Conservation (phyloP, 2,888 invertebrate genomes). For the Villa cingulata region DNA sequence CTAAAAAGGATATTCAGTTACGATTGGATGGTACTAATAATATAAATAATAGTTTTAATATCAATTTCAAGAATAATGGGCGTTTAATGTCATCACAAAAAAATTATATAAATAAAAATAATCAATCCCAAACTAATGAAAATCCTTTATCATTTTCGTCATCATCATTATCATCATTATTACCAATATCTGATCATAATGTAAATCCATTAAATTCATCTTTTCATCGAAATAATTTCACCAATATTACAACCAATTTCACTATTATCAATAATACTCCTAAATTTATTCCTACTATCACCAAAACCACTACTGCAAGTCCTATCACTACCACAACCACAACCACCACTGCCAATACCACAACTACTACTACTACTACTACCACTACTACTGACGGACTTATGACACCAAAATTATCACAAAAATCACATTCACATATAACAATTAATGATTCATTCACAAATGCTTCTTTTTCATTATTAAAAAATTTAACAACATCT, state of each 20-base stretch:
- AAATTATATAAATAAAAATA: not conserved
- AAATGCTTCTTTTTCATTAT: not conserved
- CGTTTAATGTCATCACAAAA: slow-evolving; percentile 3
- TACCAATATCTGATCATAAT: not conserved
- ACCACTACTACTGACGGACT: not conserved
- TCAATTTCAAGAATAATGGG: slow-evolving; percentile 1
- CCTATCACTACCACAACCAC: not conserved
- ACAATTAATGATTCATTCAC: not conserved
- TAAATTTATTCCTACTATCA: too few relatives aligned
- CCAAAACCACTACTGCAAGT: not conserved
- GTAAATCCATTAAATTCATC: too few relatives aligned
- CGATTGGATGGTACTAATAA: slow-evolving; percentile 1
- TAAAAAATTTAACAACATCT: not conserved
- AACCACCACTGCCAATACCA: too few relatives aligned
- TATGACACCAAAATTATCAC: not conserved
- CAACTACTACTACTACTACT: too few relatives aligned
- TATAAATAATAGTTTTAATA: not conserved
- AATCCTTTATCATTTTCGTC: not conserved
- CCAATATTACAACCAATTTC: not conserved
- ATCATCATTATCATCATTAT: not conserved
- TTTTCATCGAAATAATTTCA: not conserved
- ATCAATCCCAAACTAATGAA: not conserved
- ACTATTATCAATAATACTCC: too few relatives aligned
- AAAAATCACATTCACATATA: slow-evolving; percentile 1
- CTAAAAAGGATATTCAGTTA: not conserved